Evolutionary conservation across 2,113 vertebrate species (phyloP).

Genomic region (Dascyllus trimaculatus): DNA sequence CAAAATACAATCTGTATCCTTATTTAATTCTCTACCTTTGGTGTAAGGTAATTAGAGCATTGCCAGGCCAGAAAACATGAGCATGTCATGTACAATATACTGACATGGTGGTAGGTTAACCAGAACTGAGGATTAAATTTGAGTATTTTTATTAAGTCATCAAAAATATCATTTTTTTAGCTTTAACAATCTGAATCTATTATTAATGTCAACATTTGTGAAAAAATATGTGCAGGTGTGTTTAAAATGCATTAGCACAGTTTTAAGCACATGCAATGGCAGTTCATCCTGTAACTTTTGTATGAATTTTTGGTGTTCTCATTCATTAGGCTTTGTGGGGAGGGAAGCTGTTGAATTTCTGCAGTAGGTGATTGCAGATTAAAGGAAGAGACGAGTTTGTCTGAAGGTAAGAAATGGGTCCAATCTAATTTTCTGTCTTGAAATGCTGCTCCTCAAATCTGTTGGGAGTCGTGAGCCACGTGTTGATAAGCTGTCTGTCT

Average conservation of each 20-base stretch:
- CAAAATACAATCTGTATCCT: no score
- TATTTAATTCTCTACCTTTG: no score
- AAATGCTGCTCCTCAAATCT: slow-evolving; percentile 54
- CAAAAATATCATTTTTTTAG: no score
- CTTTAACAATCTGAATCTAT: not conserved
- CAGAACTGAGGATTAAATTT: not conserved
- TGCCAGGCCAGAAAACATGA: no score
- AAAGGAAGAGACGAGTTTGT: slow-evolving; percentile 44
- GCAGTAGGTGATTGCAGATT: slow-evolving; percentile 45
- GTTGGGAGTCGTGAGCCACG: slow-evolving; percentile 49
- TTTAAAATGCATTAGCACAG: not conserved
- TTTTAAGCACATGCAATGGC: not conserved
- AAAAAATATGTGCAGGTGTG: not conserved
- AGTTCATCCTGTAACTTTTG: slow-evolving; percentile 11
- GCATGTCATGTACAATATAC: not conserved
- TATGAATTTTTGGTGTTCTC: not conserved
- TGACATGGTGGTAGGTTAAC: not conserved
- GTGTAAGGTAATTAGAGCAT: no score
- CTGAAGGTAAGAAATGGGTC: slow-evolving; percentile 53
- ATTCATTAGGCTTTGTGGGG: slow-evolving; percentile 18
- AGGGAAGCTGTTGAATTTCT: slow-evolving; percentile 19
- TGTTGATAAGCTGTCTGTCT: slow-evolving; percentile 69
- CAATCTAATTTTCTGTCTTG: slow-evolving; percentile 51
- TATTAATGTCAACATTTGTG: not conserved
- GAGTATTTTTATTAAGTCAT: no score